Percentiles rank a stretch among this genome's conserved stretches.
Conservation (phyloP, 2,113 vertebrate genomes). For the Cygnus atratus region DNA sequence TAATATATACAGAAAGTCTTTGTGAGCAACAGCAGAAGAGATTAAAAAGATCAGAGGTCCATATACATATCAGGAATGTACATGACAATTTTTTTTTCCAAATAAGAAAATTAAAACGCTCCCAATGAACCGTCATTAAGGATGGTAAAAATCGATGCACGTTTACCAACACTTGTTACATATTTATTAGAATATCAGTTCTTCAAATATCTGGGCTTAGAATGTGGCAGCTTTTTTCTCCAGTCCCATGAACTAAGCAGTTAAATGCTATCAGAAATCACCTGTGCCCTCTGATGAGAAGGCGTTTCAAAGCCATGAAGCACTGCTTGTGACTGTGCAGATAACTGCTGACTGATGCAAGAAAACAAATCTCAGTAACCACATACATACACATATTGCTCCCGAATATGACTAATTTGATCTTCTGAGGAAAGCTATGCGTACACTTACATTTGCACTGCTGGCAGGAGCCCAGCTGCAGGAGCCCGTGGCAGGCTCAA, state of each 20-base stretch:
- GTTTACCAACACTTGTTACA: background rate
- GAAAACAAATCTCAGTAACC: constrained; percentile 18
- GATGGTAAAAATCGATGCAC: background rate
- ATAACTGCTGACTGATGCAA: background rate
- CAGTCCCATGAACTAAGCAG: background rate
- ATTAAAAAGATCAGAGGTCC: background rate
- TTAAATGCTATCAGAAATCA: background rate
- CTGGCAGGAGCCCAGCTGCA: background rate
- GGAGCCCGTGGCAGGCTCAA: background rate
- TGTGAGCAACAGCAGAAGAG: background rate
- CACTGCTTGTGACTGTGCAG: background rate
- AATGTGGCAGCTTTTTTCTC: background rate
- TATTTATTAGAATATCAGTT: background rate
- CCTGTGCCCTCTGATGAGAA: background rate
- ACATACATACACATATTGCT: background rate
- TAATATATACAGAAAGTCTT: background rate
- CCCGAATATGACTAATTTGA: background rate
- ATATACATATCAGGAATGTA: background rate
- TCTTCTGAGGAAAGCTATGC: background rate
- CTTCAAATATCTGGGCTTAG: background rate
- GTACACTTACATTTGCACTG: background rate
- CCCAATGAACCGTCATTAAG: background rate
- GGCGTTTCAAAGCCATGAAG: background rate
- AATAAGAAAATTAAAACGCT: background rate
- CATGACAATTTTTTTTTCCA: background rate